Percentiles rank a stretch among this genome's conserved stretches.
phyloP scores from a whole-genome alignment of 2,888 invertebrate genomes.

The Buathra laborator region DNA sequence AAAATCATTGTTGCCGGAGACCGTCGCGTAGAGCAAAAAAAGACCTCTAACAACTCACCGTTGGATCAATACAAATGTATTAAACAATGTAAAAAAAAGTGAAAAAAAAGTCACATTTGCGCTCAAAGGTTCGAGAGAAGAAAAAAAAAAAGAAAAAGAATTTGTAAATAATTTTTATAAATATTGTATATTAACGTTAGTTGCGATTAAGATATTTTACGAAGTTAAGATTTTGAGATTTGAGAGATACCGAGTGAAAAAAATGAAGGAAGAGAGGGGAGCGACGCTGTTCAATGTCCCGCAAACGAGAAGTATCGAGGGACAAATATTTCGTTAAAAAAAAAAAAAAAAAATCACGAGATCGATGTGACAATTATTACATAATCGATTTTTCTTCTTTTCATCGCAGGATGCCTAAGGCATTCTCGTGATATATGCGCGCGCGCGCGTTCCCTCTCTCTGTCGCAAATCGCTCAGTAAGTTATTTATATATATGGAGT shows the following conservation, averaged over 20 bases:
- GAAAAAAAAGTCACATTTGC: conserved; percentile 66
- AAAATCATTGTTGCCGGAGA: conserved; percentile 38
- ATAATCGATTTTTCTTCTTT: conserved; percentile 37
- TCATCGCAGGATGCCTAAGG: conserved; percentile 55
- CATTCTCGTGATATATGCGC: conserved; percentile 45
- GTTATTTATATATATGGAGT: conserved; percentile 61
- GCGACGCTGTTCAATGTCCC: conserved; percentile 29
- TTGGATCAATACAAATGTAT: conserved; percentile 45
- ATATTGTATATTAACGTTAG: conserved; percentile 71
- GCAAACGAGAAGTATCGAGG: conserved; percentile 21
- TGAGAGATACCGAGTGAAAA: conserved; percentile 53
- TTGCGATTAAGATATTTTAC: conserved; percentile 69
- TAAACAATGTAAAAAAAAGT: conserved; percentile 52
- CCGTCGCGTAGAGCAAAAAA: conserved; percentile 30
- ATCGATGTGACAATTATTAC: conserved; percentile 41
- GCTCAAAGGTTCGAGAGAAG: conserved; percentile 58
- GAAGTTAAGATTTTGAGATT: conserved; percentile 56
- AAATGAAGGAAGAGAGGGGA: conserved; percentile 50
- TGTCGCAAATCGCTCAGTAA: conserved; percentile 60
- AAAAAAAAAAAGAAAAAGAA: conserved; percentile 30
- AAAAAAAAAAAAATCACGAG: conserved; percentile 23
- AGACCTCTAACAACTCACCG: conserved; percentile 32
- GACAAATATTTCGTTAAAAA: conserved; percentile 25
- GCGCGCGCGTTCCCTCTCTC: conserved; percentile 26
- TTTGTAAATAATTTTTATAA: conserved; percentile 69